Conservation (phyloP, 2,888 invertebrate genomes). For the Salpingus planirostris region DNA sequence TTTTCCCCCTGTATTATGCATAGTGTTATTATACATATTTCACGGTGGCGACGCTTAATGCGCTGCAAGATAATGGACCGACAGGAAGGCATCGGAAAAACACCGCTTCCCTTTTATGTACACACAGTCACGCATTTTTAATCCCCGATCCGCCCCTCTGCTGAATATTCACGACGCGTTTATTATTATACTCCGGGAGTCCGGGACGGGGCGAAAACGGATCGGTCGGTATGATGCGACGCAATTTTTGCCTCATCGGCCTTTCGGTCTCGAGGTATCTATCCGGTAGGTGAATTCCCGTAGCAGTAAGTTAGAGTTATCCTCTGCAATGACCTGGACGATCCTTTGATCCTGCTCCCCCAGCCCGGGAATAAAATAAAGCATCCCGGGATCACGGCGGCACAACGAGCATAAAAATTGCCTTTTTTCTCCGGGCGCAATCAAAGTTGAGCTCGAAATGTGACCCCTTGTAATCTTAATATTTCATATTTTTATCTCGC, state of each 20-base stretch:
- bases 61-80: slow-evolving; percentile 15
- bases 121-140: too few relatives aligned
- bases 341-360: slow-evolving; percentile 27
- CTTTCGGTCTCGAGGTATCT: too few relatives aligned
- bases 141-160: too few relatives aligned
- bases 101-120: slow-evolving; percentile 15
- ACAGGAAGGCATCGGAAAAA: slow-evolving; percentile 14
- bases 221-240: too few relatives aligned
- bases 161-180: too few relatives aligned
- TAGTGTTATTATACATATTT: slow-evolving; percentile 37
- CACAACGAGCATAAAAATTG: slow-evolving; percentile 36
- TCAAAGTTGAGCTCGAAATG: slow-evolving; percentile 30
- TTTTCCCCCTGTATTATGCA: slow-evolving; percentile 32
- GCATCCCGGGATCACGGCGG: slow-evolving; percentile 24
- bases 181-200: too few relatives aligned
- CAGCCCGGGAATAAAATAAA: slow-evolving; percentile 27
- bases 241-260: too few relatives aligned
- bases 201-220: too few relatives aligned
- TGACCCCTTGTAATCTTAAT: slow-evolving; percentile 32
- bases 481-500: slow-evolving; percentile 25
- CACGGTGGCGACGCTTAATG: slow-evolving; percentile 21
- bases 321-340: slow-evolving; percentile 17
- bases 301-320: slow-evolving; percentile 17
- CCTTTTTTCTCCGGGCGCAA: slow-evolving; percentile 33
- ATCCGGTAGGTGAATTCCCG: slow-evolving; percentile 5